Evolutionary conservation across 2,888 invertebrate genomes (phyloP).

Genomic region (Tetragonula carbonaria): DNA sequence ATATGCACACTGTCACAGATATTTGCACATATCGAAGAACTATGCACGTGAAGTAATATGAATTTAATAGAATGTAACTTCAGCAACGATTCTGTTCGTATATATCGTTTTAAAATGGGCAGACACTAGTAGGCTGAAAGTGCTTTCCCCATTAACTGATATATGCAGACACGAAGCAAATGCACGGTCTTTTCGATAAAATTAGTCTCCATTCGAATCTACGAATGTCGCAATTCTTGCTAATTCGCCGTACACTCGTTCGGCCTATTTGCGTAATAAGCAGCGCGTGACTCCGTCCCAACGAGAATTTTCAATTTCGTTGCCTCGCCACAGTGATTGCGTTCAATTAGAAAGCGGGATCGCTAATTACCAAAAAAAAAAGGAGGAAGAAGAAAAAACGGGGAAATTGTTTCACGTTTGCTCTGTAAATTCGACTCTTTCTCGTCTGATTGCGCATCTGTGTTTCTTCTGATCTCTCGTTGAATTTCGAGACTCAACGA

Average conservation of each 20-base stretch:
- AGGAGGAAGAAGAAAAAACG: no score
- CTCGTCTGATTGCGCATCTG: not conserved
- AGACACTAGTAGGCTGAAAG: no score
- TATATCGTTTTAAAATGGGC: no score
- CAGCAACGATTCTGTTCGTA: no score
- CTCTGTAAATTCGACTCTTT: not conserved
- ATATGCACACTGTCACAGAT: no score
- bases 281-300: not conserved
- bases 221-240: not conserved
- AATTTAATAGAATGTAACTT: no score
- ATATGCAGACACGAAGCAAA: no score
- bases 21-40: no score
- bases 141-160: no score
- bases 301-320: constrained; percentile 30
- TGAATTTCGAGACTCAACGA: not conserved
- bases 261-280: constrained; percentile 34
- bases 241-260: constrained; percentile 20
- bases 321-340: not conserved
- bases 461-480: not conserved
- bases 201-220: not conserved
- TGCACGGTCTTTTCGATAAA: not conserved
- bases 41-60: no score
- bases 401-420: no score
- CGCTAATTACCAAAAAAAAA: not conserved
- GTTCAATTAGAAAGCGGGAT: not conserved